Percentiles rank a stretch among this genome's conserved stretches.
These are phyloP conservation scores for Itoplectis maculator DNA, from an alignment of 2,888 invertebrate genomes.

Conservation along the genomic window DNA sequence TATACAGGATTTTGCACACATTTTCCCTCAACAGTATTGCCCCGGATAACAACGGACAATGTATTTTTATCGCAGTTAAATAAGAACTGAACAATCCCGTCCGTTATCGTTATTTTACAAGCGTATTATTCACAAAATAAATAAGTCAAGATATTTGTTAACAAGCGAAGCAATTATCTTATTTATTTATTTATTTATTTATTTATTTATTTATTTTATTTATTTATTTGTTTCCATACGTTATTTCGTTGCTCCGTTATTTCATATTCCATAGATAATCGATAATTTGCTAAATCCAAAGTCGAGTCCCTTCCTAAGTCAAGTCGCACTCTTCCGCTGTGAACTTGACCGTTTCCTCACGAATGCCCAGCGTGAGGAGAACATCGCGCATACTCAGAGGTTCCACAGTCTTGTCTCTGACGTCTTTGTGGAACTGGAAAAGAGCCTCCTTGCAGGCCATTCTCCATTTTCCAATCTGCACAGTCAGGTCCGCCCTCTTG, in stretches of 20 bases:
- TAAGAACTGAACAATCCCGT: not conserved
- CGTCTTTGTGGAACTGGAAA: slow-evolving; percentile 85
- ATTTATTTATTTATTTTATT: too few species aligned
- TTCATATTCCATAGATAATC: too few species aligned
- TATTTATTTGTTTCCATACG: too few species aligned
- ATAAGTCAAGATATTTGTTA: slow-evolving; percentile 1
- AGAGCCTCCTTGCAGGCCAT: slow-evolving; percentile 86
- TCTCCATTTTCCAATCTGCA: slow-evolving; percentile 86
- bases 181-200: too few species aligned
- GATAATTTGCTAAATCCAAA: not conserved
- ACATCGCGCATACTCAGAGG: slow-evolving; percentile 85
- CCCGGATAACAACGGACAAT: not conserved
- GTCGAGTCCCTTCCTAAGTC: slow-evolving; percentile 64
- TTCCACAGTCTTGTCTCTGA: slow-evolving; percentile 84
- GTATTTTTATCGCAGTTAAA: not conserved
- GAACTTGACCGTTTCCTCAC: slow-evolving; percentile 85
- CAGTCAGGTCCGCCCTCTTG: slow-evolving; percentile 85
- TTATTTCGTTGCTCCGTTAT: too few species aligned
- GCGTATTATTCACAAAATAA: not conserved
- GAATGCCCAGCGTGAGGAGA: slow-evolving; percentile 85
- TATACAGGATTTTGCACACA: not conserved
- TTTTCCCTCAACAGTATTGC: not conserved
- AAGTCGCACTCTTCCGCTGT: slow-evolving; percentile 85
- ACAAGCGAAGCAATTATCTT: not conserved
- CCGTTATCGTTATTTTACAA: not conserved